Evolutionary conservation across 2,888 invertebrate species (phyloP).

Genomic region (Lacanobia oleracea): DNA sequence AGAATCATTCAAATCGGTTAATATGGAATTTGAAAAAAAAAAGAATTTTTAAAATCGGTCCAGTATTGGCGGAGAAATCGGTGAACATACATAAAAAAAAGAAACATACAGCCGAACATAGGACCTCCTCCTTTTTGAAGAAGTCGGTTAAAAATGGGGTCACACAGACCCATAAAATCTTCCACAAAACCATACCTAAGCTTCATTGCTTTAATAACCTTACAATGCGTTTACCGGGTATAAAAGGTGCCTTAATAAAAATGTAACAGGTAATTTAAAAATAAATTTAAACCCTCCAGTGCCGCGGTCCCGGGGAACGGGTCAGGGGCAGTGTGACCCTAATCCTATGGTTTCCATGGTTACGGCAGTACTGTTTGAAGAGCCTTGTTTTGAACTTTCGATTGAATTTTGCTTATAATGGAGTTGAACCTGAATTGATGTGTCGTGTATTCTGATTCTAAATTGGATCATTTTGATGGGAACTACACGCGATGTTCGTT

Average conservation of each 20-base stretch:
- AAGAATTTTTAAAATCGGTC: no score
- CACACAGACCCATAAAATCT: not conserved
- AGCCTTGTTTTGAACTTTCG: slow-evolving; percentile 40
- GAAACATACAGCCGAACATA: no score
- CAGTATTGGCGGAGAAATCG: no score
- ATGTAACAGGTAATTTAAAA: slow-evolving; percentile 61
- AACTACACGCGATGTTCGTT: slow-evolving; percentile 2
- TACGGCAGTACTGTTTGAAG: slow-evolving; percentile 47
- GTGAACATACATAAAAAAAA: no score
- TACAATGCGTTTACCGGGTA: slow-evolving; percentile 31
- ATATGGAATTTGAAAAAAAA: no score
- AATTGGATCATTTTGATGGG: slow-evolving; percentile 24
- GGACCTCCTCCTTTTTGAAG: no score
- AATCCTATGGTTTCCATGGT: slow-evolving; percentile 64
- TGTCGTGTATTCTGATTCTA: slow-evolving; percentile 3
- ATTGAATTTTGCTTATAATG: slow-evolving; percentile 47
- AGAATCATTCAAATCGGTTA: no score
- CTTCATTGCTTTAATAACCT: slow-evolving; percentile 31
- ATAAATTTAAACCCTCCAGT: slow-evolving; percentile 57
- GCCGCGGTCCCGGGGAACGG: slow-evolving; percentile 39
- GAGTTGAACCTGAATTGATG: slow-evolving; percentile 4
- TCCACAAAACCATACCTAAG: not conserved
- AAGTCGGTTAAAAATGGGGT: no score
- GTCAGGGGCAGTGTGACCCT: slow-evolving; percentile 68
- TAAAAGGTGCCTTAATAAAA: slow-evolving; percentile 47